These are phyloP conservation scores for Melanotaenia boesemani DNA, from an alignment of 2,797 vertebrate genomes.

Conservation along the genomic window DNA sequence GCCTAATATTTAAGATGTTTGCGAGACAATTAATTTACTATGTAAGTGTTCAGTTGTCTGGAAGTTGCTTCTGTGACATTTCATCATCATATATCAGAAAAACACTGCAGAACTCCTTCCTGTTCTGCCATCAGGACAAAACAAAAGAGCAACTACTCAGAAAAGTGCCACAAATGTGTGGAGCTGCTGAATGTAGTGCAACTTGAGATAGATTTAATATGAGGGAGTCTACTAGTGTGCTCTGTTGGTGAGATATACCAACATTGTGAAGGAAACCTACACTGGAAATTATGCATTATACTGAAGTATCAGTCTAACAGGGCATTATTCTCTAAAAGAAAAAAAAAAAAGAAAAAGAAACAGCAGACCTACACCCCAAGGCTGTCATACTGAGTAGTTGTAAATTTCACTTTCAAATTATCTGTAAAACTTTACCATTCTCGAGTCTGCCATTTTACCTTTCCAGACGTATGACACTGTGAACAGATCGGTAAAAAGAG, in stretches of 20 bases:
- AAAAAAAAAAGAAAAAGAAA: neutral
- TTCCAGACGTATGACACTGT: neutral
- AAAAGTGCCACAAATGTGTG: constrained; percentile 31
- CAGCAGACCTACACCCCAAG: neutral
- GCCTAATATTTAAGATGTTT: neutral
- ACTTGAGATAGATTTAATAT: constrained; percentile 29
- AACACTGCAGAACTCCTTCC: constrained; percentile 31
- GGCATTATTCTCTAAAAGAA: neutral
- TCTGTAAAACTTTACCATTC: constrained; percentile 1
- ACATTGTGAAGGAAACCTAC: neutral
- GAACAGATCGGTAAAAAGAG: constrained; percentile 12
- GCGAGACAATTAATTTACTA: neutral
- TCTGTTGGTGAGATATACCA: neutral
- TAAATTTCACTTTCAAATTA: constrained; percentile 20
- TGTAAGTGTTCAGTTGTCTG: neutral
- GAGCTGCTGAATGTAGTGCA: constrained; percentile 22
- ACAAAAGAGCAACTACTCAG: constrained; percentile 28
- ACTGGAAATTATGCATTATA: constrained; percentile 1
- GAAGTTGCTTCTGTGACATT: constrained; percentile 27
- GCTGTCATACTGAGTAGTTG: neutral
- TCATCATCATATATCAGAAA: constrained; percentile 21
- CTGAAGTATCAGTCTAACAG: neutral
- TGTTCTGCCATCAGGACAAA: constrained; percentile 36
- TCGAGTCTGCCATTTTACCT: neutral
- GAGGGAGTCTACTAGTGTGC: constrained; percentile 1